phyloP scores from a whole-genome alignment of 2,888 invertebrate genomes.

The Microctonus aethiopoides region DNA sequence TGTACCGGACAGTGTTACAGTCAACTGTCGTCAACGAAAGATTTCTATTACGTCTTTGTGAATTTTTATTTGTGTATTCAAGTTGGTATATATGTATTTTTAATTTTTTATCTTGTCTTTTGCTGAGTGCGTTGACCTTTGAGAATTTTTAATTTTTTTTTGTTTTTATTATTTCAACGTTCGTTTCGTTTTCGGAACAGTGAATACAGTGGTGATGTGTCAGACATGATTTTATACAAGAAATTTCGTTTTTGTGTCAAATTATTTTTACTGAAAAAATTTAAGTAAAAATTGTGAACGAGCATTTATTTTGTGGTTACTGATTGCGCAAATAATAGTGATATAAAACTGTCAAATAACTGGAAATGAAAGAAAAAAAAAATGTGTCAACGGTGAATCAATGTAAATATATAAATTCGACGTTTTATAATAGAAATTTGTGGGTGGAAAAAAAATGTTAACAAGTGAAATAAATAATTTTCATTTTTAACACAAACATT shows the following conservation, averaged over 20 bases:
- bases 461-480: too few relatives aligned
- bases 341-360: not conserved
- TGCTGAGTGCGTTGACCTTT: not conserved
- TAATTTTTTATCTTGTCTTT: not conserved
- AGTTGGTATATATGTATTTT: not conserved
- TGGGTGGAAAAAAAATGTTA: not conserved
- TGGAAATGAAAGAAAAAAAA: not conserved
- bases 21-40: not conserved
- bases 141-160: not conserved
- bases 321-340: not conserved
- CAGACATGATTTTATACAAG: not conserved
- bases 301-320: too few relatives aligned
- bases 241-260: not conserved
- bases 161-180: not conserved
- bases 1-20: constrained; percentile 30
- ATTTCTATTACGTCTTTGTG: not conserved
- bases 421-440: not conserved
- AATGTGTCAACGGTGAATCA: not conserved
- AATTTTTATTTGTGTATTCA: not conserved
- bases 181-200: not conserved
- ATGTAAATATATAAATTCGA: not conserved
- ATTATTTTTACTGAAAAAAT: not conserved
- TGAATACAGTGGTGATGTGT: not conserved
- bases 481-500: too few relatives aligned
- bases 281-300: not conserved